Evolutionary conservation across 2,888 invertebrate genomes (phyloP), one percentile per base, ranked within the genome.

Genomic region (Andrena fulva): DNA sequence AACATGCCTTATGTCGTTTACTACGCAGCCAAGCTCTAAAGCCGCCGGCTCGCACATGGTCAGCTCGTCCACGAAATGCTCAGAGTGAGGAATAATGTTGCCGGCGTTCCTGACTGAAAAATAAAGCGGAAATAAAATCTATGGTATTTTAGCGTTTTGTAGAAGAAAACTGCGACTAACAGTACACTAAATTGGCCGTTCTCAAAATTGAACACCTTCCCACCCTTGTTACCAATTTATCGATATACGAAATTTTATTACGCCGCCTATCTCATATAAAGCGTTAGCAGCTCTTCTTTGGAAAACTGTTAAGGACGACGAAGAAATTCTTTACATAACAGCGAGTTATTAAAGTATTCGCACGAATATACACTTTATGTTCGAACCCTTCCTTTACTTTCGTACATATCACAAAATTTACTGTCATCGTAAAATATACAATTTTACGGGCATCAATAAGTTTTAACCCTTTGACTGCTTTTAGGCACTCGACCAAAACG

Each of bases 41-140:
- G 99, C 99, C 6, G 99, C 99, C 8, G 99, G 98, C 94, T 99
- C 99, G 89, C 98, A 98, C 90, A 98, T 98, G 5, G 97, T 97
- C 91, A 97, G 96, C 93, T 98, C 97, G 90, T 97, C 97, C 80
- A 96, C 95, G 93, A 98, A 98, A 93, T 97, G 97, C 91, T 97
- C 97, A 16, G 98, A 97, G 93, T 99, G 97, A 0, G 99, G 99
- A 89, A 99, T 97, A 77, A 99, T 95, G 94, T 99, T 99, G 4
- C 99, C 99, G 63, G 99, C 99, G 95, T 99, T 99, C 94, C 99
- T 96, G 1, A 99, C 98, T 98, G 94, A 80, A 96, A 95, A 79
- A 60, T 1, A 59, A 35, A 68, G 10, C 10, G 52, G 31, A 24
- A 52, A 27, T 48, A 68, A 59, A 74, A 7, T 20, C 8, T 20